These are phyloP conservation scores for Andrena fulva DNA, from an alignment of 2,888 invertebrate species.

Conservation along the genomic window DNA sequence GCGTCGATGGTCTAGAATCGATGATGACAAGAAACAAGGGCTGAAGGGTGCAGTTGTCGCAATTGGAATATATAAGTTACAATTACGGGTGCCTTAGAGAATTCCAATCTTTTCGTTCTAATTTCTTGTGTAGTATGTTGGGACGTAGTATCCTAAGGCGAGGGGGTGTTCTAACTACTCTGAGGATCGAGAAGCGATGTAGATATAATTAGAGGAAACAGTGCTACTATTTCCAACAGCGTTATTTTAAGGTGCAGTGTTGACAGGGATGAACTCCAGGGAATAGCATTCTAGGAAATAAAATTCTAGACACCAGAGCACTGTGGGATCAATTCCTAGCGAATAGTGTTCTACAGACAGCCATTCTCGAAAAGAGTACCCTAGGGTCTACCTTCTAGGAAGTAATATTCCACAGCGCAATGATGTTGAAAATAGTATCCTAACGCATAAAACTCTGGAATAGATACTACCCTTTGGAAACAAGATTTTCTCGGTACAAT, in stretches of 20 bases:
- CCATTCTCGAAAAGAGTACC: neutral
- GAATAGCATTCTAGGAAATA: conserved; percentile 1
- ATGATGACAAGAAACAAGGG: conserved; percentile 55
- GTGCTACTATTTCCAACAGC: neutral
- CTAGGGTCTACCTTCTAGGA: conserved; percentile 27
- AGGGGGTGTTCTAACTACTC: too few relatives aligned
- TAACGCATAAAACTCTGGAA: conserved; percentile 17
- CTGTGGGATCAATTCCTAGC: too few relatives aligned
- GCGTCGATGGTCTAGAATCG: conserved; percentile 44
- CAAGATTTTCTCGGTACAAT: neutral
- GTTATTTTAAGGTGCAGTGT: neutral
- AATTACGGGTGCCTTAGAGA: too few relatives aligned
- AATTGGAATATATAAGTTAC: too few relatives aligned
- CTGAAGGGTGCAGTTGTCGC: too few relatives aligned
- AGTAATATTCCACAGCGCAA: conserved; percentile 23
- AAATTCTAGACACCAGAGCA: conserved; percentile 7
- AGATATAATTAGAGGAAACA: neutral
- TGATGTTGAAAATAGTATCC: conserved; percentile 15
- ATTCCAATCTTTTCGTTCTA: too few relatives aligned
- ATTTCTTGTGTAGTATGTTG: too few relatives aligned
- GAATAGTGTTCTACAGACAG: neutral
- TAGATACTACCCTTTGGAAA: too few relatives aligned
- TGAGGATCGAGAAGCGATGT: too few relatives aligned
- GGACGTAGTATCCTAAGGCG: too few relatives aligned
- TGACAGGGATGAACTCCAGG: neutral